These are phyloP conservation scores for Drosophila gaucha DNA, from an alignment of 2,888 invertebrate genomes.

Conservation along the genomic window DNA sequence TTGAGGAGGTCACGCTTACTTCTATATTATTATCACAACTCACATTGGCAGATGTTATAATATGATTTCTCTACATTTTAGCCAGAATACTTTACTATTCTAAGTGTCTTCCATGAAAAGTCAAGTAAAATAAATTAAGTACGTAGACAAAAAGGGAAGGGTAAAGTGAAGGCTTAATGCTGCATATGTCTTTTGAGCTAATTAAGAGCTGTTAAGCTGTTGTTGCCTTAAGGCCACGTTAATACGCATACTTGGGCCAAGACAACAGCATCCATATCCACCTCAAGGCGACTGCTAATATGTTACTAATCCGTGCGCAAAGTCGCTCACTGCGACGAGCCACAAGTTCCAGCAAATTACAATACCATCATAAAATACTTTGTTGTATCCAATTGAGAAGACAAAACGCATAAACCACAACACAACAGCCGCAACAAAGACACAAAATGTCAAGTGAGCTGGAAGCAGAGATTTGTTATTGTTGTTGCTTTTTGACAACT, in stretches of 20 bases:
- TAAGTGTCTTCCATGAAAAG: too few species aligned
- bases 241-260: conserved; percentile 8
- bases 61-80: too few species aligned
- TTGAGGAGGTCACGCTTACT: too few species aligned
- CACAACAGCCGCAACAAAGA: conserved; percentile 39
- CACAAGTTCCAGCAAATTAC: conserved; percentile 39
- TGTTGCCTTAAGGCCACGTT: conserved; percentile 45
- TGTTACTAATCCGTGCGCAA: conserved; percentile 66
- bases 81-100: too few species aligned
- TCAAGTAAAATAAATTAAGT: too few species aligned
- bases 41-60: too few species aligned
- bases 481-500: conserved; percentile 69
- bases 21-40: too few species aligned
- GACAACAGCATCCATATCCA: conserved; percentile 30
- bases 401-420: conserved; percentile 63
- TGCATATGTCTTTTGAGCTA: conserved; percentile 15
- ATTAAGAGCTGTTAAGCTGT: conserved; percentile 31
- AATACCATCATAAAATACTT: conserved; percentile 23
- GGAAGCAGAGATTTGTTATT: conserved; percentile 31
- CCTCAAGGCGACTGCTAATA: conserved; percentile 62
- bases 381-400: conserved; percentile 34
- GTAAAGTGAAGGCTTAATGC: conserved; percentile 14
- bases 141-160: conserved; percentile 4
- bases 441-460: conserved; percentile 46
- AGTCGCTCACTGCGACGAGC: conserved; percentile 32